Base-by-base conservation (phyloP, 1,140 invertebrate species). In the Anagrus nilaparvatae region DNA sequence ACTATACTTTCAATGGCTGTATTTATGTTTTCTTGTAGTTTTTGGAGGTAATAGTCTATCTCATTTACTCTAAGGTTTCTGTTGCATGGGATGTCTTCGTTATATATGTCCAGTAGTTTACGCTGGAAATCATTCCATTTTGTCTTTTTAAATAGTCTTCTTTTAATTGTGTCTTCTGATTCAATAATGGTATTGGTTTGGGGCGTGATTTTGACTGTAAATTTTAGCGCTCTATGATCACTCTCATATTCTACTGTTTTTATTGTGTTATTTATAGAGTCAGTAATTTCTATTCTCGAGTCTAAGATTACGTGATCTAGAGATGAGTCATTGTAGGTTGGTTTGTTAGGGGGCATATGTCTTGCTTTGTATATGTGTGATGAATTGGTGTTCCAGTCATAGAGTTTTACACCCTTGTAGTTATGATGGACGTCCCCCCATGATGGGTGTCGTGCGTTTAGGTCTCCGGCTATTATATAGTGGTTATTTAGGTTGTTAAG, bases 401-500 rank as follows among this genome's bases (percentile, higher is more conserved):
- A n/a, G n/a, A n/a, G n/a, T n/a, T n/a, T n/a, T n/a, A n/a, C n/a
- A 2, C 53, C 50, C 20, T 47, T 27, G 0, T 24, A 13, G 8
- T 50, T 53, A 12, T 41, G 35, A 1, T 33, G 7, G 0, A 2
- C 16, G 14, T 57, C 48, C 14, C 27, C 25, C 51, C 49, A 57
- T 4, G 40, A 12, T 3, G 13, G 20, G 20, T 51, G 46, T 17
- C 36, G 40, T 0, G 55, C 47, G 25, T 55, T 55, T 10, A 58
- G 24, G 21, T 58, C 51, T 1, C 55, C 49, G 7, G 51, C 50
- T 4, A 55, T 5, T 16, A 52, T 29, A 32, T 44, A 57, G n/a
- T 29, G 48, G 20, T 51, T 52, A 3, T 47, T 39, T 2, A 25
- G 5, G 10, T 28, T 1, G 10, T 38, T 5, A 0, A 54, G 18